Base-by-base conservation (phyloP, 2,888 invertebrate genomes). In the Macrophya annulata region DNA sequence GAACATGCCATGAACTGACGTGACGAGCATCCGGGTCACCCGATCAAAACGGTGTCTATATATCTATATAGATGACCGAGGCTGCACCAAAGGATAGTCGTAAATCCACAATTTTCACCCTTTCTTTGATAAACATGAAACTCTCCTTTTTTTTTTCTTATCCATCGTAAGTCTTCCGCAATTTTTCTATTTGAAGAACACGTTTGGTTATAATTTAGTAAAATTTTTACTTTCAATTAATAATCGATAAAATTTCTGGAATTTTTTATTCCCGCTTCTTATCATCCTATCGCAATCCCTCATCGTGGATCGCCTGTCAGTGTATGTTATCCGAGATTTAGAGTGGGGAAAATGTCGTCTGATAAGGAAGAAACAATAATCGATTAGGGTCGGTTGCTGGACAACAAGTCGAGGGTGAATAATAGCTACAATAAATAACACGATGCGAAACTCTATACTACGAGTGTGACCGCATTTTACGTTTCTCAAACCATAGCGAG, bases 1-100 rank as follows among this genome's bases (percentile, higher is more conserved):
- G 68, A 83, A 68, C 83, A 83, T 37, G 31, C 68, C 83, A 43
- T 43, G 43, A 43, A 62, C 81, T 81, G 59, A 81, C 81, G 83
- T 68, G 68, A 71, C 83, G 48, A 71, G 83, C 83, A 68, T 71
- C 83, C 59, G 62, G 51, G 77, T 77, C 77, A 77, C 55, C 48
- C 77, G 77, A 77, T 77, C 77, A 77, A 55, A 77, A 55, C 55
- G 17, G 51, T 55, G 12, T 9, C 9, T 10, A 40, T 25, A 15
- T 48, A 48, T 15, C 15, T 48, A n/a, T 51, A 55, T 45, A 43
- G n/a, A 72, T 76, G 76, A 71, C 71, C 40, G 37, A 37, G 71
- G 9, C 31, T 31, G 17, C 31, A 5, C n/a, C 62, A n/a, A 31
- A 21, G 55, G 25, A 48, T 45, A 71, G 17, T 77, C 77, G 37